Evolutionary conservation across 1,140 invertebrate genomes (phyloP).

Genomic region (Macrosteles quadrilineatus): DNA sequence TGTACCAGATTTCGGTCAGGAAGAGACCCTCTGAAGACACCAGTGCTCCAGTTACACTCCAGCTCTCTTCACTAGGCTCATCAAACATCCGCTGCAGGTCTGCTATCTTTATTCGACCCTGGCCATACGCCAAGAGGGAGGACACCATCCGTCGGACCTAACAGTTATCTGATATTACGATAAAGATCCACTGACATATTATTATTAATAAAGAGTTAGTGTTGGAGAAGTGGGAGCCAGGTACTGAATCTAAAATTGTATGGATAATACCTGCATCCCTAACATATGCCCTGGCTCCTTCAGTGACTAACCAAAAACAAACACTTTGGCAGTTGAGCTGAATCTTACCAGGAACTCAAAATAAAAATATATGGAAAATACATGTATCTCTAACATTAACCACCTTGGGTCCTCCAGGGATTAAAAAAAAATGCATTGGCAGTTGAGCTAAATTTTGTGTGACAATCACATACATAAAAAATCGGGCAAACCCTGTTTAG

Average conservation of each 20-base stretch:
- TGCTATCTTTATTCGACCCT: not conserved
- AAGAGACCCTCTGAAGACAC: slow-evolving; percentile 6
- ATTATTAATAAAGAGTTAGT: not conserved
- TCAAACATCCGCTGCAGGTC: slow-evolving; percentile 9
- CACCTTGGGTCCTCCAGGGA: too few relatives aligned
- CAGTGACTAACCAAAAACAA: too few relatives aligned
- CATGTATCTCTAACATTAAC: too few relatives aligned
- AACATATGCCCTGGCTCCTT: too few relatives aligned
- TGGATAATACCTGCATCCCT: too few relatives aligned
- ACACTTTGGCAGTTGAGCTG: too few relatives aligned
- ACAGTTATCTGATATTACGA: slow-evolving; percentile 67
- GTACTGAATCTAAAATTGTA: not conserved
- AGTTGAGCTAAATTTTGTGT: too few relatives aligned
- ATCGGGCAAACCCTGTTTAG: too few relatives aligned
- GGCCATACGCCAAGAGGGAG: slow-evolving; percentile 59
- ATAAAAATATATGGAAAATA: too few relatives aligned
- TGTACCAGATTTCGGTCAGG: not conserved
- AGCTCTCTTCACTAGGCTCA: not conserved
- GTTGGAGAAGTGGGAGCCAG: not conserved
- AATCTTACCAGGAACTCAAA: too few relatives aligned
- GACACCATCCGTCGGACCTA: slow-evolving; percentile 74
- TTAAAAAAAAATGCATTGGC: too few relatives aligned
- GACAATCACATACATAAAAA: too few relatives aligned
- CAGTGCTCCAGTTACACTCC: not conserved
- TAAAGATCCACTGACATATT: slow-evolving; percentile 33